Evolutionary conservation across 1,140 invertebrate genomes (phyloP).

Genomic region (Drosophila malerkotliana): DNA sequence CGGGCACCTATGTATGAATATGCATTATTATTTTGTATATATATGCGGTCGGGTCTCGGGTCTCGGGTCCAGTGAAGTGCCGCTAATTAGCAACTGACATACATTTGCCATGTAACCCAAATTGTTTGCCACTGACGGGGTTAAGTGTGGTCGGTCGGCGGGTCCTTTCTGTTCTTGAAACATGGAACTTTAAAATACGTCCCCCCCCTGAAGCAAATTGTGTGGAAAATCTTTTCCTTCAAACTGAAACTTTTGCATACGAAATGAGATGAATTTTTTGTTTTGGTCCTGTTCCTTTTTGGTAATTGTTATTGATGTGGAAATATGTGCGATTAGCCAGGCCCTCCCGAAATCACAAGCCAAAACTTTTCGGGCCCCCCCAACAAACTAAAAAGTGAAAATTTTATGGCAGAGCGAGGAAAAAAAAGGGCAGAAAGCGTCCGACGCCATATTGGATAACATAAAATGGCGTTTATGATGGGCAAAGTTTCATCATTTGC

Average conservation of each 20-base stretch:
- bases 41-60: constrained; percentile 6
- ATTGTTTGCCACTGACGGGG: constrained; percentile 41
- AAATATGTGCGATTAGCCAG: constrained; percentile 69
- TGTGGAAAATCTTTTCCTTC: constrained; percentile 51
- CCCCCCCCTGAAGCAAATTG: constrained; percentile 38
- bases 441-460: constrained; percentile 72
- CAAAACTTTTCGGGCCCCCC: constrained; percentile 44
- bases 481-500: constrained; percentile 74
- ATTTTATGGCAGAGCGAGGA: constrained; percentile 46
- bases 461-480: constrained; percentile 75
- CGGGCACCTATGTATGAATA: constrained; percentile 43
- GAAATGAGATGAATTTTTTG: constrained; percentile 52
- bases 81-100: constrained; percentile 68
- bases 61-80: constrained; percentile 46
- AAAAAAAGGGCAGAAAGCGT: constrained; percentile 32
- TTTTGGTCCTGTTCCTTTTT: constrained; percentile 31
- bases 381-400: constrained; percentile 69
- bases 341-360: background rate
- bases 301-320: constrained; percentile 73
- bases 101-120: constrained; percentile 50
- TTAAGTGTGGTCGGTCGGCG: constrained; percentile 31
- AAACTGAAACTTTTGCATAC: constrained; percentile 28
- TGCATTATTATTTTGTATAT: constrained; percentile 64
- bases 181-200: constrained; percentile 38
- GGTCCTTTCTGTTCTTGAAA: constrained; percentile 5